These are phyloP conservation scores for Gonatopus flavifemur DNA, from an alignment of 1,140 invertebrate genomes.

Conservation along the genomic window DNA sequence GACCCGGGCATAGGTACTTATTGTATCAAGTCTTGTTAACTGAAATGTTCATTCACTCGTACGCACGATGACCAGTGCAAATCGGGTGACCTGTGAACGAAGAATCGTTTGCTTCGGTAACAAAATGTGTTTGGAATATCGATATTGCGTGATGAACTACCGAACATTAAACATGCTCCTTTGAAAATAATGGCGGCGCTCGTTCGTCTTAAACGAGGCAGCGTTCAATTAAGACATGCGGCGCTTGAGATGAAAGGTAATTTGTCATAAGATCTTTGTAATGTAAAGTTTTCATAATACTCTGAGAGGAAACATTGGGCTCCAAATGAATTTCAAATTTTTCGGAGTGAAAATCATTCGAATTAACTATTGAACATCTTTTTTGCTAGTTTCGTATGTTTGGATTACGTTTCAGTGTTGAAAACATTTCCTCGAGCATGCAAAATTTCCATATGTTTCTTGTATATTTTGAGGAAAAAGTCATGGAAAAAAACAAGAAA, in stretches of 20 bases:
- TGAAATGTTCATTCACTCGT: slow-evolving; percentile 54
- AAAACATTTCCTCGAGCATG: too few species aligned
- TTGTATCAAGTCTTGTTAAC: slow-evolving; percentile 60
- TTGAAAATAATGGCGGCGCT: slow-evolving; percentile 49
- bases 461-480: too few species aligned
- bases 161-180: slow-evolving; percentile 10
- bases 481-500: too few species aligned
- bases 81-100: slow-evolving; percentile 25
- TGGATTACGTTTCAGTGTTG: too few species aligned
- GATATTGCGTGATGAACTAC: slow-evolving; percentile 13
- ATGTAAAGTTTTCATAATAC: too few species aligned
- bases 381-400: too few species aligned
- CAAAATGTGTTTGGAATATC: slow-evolving; percentile 33
- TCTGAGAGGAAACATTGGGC: too few species aligned
- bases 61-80: slow-evolving; percentile 28
- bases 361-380: too few species aligned
- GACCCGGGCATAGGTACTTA: slow-evolving; percentile 53
- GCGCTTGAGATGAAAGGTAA: slow-evolving; percentile 63
- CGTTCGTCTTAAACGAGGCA: slow-evolving; percentile 59
- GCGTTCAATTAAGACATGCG: slow-evolving; percentile 61
- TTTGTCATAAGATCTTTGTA: neutral
- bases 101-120: slow-evolving; percentile 24
- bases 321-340: too few species aligned
- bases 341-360: too few species aligned
- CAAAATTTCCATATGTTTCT: too few species aligned